Evolutionary conservation across 2,888 invertebrate species (phyloP), one percentile per base, ranked within the genome.

Genomic region (Aleiodes alternator): DNA sequence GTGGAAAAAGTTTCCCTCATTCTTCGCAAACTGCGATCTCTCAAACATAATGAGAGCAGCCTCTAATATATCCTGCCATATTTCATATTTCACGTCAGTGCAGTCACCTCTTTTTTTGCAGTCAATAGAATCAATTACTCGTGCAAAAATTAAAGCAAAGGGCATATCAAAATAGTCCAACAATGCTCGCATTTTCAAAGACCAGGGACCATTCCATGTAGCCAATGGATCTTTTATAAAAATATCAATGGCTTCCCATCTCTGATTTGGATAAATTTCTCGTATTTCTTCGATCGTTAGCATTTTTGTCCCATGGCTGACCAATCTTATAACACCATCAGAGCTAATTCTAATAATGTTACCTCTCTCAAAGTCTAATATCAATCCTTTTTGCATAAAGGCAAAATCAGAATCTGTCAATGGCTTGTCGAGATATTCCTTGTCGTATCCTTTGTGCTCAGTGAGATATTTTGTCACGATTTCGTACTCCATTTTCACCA

Each of bases 121-220:
- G 82, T 95, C 95, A 1, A 94, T 81, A 0, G 92, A 87, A 84
- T 95, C 95, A 16, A 95, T 92, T 12, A 92, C 90, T 81, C 93
- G 91, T 0, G 94, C 95, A 88, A 94, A 94, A 4, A 92, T 90
- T 38, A 95, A 84, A 7, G 93, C 91, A 0, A 92, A 91, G 0
- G 94, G 92, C 86, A 93, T 92, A 86, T 95, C 95, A 85, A 95
- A 96, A 84, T 94, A 95, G 86, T 95, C 95, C 55, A 94, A 90
- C 48, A 94, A 89, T 5, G 94, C 91, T 76, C 95, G 90, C 87
- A 94, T 90, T 85, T 92, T 90, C 69, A 90, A 86, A 0, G 93
- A 90, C 55, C 91, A 84, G 0, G 93, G 92, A 0, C 93, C 93
- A 84, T 93, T 93, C 94, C 94, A 94, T 0, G 92, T 91, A 6